Evolutionary conservation across 2,797 vertebrate genomes (phyloP).

Genomic region (Chanos chanos): DNA sequence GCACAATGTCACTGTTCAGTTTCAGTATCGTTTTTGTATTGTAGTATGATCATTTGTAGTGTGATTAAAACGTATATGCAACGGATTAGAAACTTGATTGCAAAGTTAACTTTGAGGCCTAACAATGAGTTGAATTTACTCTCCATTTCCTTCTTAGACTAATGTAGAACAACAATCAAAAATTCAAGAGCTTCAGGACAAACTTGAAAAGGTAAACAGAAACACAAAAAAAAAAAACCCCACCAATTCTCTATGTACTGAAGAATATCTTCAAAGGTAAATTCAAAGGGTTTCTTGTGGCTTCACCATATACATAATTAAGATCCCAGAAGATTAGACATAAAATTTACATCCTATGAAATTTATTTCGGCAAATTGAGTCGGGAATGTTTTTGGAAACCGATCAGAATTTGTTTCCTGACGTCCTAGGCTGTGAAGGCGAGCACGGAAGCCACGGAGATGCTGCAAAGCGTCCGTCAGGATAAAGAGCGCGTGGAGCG

Average conservation of each 20-base stretch:
- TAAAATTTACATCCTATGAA: too few species aligned
- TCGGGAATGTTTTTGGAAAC: background rate
- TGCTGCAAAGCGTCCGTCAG: slow-evolving; percentile 87
- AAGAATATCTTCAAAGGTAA: too few species aligned
- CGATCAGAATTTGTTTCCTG: background rate
- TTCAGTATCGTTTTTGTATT: background rate
- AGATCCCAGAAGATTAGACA: too few species aligned
- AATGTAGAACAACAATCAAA: slow-evolving; percentile 90
- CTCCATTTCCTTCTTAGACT: slow-evolving; percentile 69
- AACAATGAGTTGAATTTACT: background rate
- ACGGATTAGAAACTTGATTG: too few species aligned
- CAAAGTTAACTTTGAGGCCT: too few species aligned
- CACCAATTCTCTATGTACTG: too few species aligned
- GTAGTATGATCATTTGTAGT: slow-evolving; percentile 4
- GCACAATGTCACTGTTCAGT: background rate
- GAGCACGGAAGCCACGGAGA: slow-evolving; percentile 90
- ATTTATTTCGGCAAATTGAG: too few species aligned
- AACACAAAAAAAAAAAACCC: too few species aligned
- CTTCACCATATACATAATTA: too few species aligned
- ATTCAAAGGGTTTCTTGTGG: background rate
- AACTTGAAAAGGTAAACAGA: slow-evolving; percentile 84
- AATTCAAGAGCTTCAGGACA: slow-evolving; percentile 94
- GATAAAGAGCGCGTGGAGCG: slow-evolving; percentile 88
- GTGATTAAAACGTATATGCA: slow-evolving; percentile 3
- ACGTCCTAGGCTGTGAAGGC: slow-evolving; percentile 85